Evolutionary conservation across 2,888 invertebrate genomes (phyloP), one percentile per base, ranked within the genome.

Genomic region (Mycalesis mineus): DNA sequence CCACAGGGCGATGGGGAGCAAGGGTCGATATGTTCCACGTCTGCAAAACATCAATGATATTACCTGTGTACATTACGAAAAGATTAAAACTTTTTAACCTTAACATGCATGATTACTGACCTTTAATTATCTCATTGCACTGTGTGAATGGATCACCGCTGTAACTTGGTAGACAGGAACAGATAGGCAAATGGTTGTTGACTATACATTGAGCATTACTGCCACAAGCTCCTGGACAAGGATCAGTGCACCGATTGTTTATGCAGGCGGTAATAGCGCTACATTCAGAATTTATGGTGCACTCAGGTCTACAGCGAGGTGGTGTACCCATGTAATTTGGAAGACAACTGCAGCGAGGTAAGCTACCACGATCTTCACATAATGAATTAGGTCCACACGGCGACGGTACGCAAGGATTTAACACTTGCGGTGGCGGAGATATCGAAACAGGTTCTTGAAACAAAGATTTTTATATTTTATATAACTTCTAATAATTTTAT

Each of bases 361-460:
- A 92, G 36, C 91, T 91, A 67, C 92, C 92, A 65, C 90, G 91
- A 73, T 93, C 93, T 70, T 91, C 90, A 74, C 96, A 96, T 67
- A 91, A 88, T 9, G 96, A 93, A 78, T 95, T 95, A 8, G 94
- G 89, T 58, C 96, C 96, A 76, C 97, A 97, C 15, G 96, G 95
- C 50, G 93, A 93, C 33, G 95, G 95, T 60, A 91, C 75, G 67
- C 95, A 95, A 0, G 94, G 95, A 65, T 92, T 92, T 33, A 82
- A 73, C 48, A 84, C 68, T 55, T 71, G 67, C 42, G 66, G 63
- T 45, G 64, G 65, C 47, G 75, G 65, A 31, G 74, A 65, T 60
- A 78, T 82, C 61, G 85, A 76, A 66, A 73, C 55, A 52, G 77
- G 71, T 65, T 77, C 85, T 88, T 63, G 58, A 71, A 74, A 55